phyloP scores from a whole-genome alignment of 2,888 invertebrate species.

The Brachynemurus nebulosus region DNA sequence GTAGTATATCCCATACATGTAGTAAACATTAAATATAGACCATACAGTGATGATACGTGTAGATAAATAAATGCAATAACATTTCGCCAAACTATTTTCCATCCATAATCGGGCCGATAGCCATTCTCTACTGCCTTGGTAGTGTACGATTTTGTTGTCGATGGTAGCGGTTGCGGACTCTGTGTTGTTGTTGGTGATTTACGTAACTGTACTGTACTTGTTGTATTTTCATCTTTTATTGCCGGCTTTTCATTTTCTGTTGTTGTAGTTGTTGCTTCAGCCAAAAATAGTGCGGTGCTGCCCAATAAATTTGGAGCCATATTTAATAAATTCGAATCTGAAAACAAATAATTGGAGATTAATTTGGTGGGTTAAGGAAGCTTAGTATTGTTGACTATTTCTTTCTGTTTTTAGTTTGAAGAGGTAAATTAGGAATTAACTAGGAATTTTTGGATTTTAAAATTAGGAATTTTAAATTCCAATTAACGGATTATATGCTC shows the following conservation, averaged over 20 bases:
- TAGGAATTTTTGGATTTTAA: too few species aligned
- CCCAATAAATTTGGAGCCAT: conserved; percentile 47
- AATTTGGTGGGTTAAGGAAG: too few species aligned
- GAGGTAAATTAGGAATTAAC: too few species aligned
- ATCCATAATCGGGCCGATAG: conserved; percentile 25
- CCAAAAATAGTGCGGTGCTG: conserved; percentile 39
- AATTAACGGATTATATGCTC: too few species aligned
- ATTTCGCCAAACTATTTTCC: conserved; percentile 70
- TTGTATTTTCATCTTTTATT: conserved; percentile 16
- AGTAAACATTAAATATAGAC: conserved; percentile 39
- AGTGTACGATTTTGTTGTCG: not conserved
- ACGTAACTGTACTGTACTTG: not conserved
- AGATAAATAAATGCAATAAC: conserved; percentile 57
- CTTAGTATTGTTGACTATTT: too few species aligned
- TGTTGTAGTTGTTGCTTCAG: conserved; percentile 28
- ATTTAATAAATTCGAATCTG: too few species aligned
- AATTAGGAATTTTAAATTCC: too few species aligned
- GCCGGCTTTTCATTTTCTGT: conserved; percentile 17
- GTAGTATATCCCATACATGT: conserved; percentile 35
- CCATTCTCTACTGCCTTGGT: not conserved
- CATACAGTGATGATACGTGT: conserved; percentile 50
- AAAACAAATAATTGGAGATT: too few species aligned
- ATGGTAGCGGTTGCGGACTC: not conserved
- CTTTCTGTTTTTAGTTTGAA: too few species aligned
- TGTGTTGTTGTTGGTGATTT: not conserved